Base-by-base conservation (phyloP, 2,113 vertebrate species). In the Spea multiplicata region DNA sequence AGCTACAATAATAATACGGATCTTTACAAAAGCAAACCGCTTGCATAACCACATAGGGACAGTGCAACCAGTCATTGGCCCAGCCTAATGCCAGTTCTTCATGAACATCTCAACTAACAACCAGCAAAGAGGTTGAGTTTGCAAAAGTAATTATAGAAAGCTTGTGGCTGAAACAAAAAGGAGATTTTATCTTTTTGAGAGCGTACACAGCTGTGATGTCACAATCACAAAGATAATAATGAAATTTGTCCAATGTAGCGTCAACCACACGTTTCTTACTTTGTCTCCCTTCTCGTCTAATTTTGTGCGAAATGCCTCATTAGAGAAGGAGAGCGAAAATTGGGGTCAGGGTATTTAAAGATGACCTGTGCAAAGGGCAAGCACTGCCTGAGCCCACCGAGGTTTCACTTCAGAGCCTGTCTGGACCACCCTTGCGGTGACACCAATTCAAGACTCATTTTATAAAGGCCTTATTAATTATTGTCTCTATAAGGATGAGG, bases 401-500 rank as follows among this genome's bases (percentile, higher is more conserved):
- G 94, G 92, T 92, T 94, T 94, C 93, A 93, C 94, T 92, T 93
- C 91, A 91, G 93, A 96, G 94, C 93, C 92, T 45, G 71, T 80
- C 91, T 83, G 80, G 94, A 95, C 96, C 95, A 95, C 93, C 92
- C 95, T 94, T 88, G 90, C 92, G 92, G 91, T 95, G 95, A 96
- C 95, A 94, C 93, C 94, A 90, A 94, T 95, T 96, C 91, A 94
- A 91, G 91, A 91, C 92, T 95, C 95, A 95, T 95, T 95, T 97
- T 94, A 97, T 95, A 95, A 97, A 95, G 93, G 91, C 95, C 95
- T 95, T 97, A 96, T 97, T 98, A 97, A 98, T 99, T 96, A 98
- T 98, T 98, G 93, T 93, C 90, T 91, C 96, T 94, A 95, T 93
- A 91, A 94, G 94, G 94, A 93, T 92, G 92, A 94, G 94, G 93